Percentiles rank a stretch among this genome's conserved stretches.
Conservation (phyloP, 2,888 invertebrate genomes). For the Melieria crassipennis region DNA sequence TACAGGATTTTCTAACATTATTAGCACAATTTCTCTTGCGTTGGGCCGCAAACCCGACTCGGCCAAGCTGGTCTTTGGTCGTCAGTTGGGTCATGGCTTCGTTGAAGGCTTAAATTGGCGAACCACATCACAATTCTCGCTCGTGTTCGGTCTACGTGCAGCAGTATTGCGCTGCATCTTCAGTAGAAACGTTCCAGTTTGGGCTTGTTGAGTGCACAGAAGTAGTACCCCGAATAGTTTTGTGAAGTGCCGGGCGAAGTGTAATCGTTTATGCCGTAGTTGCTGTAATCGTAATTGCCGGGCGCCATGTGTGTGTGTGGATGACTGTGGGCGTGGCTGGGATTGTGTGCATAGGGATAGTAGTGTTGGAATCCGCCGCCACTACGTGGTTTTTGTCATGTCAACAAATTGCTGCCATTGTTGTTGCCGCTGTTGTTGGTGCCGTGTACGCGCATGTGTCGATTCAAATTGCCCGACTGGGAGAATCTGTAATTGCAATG, state of each 20-base stretch:
- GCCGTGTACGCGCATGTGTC: constrained; percentile 98
- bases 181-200: constrained; percentile 63
- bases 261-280: constrained; percentile 63
- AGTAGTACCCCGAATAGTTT: constrained; percentile 65
- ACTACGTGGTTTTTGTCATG: constrained; percentile 70
- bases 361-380: constrained; percentile 64
- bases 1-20: not conserved
- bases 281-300: constrained; percentile 55
- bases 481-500: constrained; percentile 75
- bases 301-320: constrained; percentile 45
- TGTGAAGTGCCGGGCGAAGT: constrained; percentile 62
- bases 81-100: not conserved
- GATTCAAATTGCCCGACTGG: constrained; percentile 97
- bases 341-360: constrained; percentile 51
- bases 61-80: not conserved
- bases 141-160: too few species aligned
- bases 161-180: constrained; percentile 1
- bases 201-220: constrained; percentile 64
- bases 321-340: constrained; percentile 44
- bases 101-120: not conserved
- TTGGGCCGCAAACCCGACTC: not conserved
- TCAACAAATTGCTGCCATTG: constrained; percentile 65
- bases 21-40: not conserved
- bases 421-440: constrained; percentile 66
- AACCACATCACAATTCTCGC: too few species aligned